phyloP scores from a whole-genome alignment of 2,113 vertebrate genomes.

The Melozone crissalis region DNA sequence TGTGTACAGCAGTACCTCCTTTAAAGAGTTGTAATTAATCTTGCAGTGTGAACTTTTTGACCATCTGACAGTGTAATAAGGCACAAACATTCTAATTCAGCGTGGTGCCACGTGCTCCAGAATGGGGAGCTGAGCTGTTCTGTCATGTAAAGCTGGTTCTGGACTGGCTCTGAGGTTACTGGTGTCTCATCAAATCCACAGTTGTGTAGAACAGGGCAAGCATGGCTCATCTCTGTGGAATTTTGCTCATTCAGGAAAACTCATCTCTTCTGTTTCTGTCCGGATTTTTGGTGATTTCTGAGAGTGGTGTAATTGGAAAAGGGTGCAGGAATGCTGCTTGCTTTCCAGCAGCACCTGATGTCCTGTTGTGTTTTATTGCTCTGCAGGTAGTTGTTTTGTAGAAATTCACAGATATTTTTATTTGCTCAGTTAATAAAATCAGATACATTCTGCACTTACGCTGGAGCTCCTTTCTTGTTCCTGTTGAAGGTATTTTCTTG shows the following conservation, averaged over 20 bases:
- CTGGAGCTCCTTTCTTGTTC: not conserved
- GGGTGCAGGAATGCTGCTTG: not conserved
- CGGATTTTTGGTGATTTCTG: not conserved
- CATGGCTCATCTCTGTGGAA: not conserved
- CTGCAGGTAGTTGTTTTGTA: not conserved
- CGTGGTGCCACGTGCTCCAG: accelerated
- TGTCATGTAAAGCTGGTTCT: not conserved
- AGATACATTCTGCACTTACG: not conserved
- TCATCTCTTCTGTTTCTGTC: not conserved
- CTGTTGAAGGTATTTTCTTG: not conserved
- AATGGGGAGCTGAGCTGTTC: not conserved
- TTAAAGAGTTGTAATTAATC: not conserved
- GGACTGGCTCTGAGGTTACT: not conserved
- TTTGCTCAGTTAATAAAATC: not conserved
- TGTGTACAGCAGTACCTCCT: not conserved
- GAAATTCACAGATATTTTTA: not conserved
- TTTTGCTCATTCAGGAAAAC: not conserved
- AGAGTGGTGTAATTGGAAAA: not conserved
- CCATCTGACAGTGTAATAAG: not conserved
- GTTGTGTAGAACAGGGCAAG: not conserved
- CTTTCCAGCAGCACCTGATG: not conserved
- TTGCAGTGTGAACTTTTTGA: not conserved
- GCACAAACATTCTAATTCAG: not conserved
- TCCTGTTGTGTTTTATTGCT: not conserved
- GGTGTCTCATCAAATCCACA: not conserved